Evolutionary conservation across 2,113 vertebrate genomes (phyloP), one percentile per base, ranked within the genome.

Genomic region (Paedocypris sp.): DNA sequence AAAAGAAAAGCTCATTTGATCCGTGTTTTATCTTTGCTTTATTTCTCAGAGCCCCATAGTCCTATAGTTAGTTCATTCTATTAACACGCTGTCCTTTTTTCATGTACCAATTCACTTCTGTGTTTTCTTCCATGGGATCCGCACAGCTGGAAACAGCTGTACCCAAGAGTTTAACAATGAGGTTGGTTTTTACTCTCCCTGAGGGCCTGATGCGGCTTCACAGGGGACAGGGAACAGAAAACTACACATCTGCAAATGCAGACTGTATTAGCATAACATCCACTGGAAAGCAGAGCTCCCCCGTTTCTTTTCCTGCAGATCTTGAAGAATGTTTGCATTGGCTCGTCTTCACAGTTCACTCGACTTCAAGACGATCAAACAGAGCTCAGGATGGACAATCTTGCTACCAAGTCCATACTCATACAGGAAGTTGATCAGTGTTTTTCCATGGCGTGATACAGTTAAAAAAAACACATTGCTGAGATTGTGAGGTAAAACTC

Each of bases 221-320:
- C 36, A 32, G 18, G 61, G 63, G 62, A 60, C 32, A 41, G 33
- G 2, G 53, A 49, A 43, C 66, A 60, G 66, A 25, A 59, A 41
- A 48, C 57, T 20, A 15, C 72, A 80, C 85, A 86, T 82, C 86
- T 86, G 83, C 82, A 72, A 59, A 52, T 74, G 65, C 83, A 86
- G 81, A 73, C 70, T 82, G 83, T 83, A 76, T 86, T 83, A 84
- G 80, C 59, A 74, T 85, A 76, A 62, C 61, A 77, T 78, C 81
- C 82, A 84, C 80, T 83, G 78, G 74, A 76, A 78, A 72, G 77
- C 69, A 75, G 74, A 56, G 70, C 23, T 10, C 41, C 28, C 16
- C 26, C 26, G 10, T 29, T 19, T 32, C 18, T 41, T 51, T 56
- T 66, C 50, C n/a, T 47, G 33, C 47, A 20, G 19, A 36, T 23